Evolutionary conservation across 2,113 vertebrate species (phyloP), one percentile per base, ranked within the genome.

Genomic region (Mustela lutreola): DNA sequence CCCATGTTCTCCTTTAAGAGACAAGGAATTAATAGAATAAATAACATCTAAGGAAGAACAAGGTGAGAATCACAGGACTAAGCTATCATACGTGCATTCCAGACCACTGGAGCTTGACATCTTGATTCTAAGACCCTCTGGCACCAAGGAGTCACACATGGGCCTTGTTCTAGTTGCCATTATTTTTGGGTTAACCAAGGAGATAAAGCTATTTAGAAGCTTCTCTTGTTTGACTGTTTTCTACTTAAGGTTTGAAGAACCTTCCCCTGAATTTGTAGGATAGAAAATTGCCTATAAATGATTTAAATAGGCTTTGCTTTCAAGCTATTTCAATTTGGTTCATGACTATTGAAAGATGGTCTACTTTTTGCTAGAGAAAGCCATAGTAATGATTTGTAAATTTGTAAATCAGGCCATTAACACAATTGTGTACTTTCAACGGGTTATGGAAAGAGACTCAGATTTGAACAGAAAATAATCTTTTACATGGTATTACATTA

Each of bases 261-360:
- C 73, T 89, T 86, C n/a, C 36, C 48, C 65, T n/a, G 39, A 80
- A 58, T 56, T 39, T 75, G 2, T 65, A 75, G 36, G 12, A 48
- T 14, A 42, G 31, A 83, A 93, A 93, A n/a, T 19, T 87, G 7
- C 58, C 75, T 87, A 75, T 63, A 86, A 63, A 36, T 1, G 2
- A 48, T 65, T 28, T 96, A 63, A 80, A 48, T 39, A 89, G 36
- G 16, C 8, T 96, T 80, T 62, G 28, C 42, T 87, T 96, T 86
- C 60, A 60, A 79, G 33, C 8, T 86, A 11, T 31, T 79, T 91
- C n/a, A 58, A 12, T 65, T 90, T 39, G 36, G 10, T 93, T 86
- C 3, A 42, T 33, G 36, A 60, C 56, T 86, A 67, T 39, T 95
- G 70, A 33, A 31, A 90, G 36, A 50, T 50, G 45, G 16, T 67